Conservation (phyloP, 2,888 invertebrate genomes). For the Diogma glabrata region DNA sequence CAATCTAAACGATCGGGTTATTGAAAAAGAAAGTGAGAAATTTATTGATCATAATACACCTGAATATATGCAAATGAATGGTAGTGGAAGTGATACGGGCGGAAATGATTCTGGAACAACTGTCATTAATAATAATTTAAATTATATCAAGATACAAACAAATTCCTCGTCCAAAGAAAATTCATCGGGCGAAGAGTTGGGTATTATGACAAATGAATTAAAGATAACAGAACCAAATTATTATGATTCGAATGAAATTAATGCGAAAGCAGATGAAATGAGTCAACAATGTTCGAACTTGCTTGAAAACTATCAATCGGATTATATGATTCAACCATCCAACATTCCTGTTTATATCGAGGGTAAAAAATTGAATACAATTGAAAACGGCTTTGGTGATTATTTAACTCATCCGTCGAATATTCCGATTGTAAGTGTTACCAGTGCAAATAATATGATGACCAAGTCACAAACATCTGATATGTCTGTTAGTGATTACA, state of each 20-base stretch:
- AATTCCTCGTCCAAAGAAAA: slow-evolving; percentile 19
- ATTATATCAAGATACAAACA: slow-evolving; percentile 34
- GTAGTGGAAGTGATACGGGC: slow-evolving; percentile 29
- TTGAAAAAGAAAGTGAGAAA: no score
- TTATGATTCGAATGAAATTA: slow-evolving; percentile 34
- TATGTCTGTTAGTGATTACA: slow-evolving; percentile 10
- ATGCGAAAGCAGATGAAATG: slow-evolving; percentile 32
- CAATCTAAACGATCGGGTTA: background rate
- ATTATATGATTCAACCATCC: slow-evolving; percentile 50
- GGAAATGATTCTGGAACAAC: slow-evolving; percentile 29
- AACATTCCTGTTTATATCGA: slow-evolving; percentile 41
- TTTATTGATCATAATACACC: slow-evolving; percentile 18
- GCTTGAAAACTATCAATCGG: slow-evolving; percentile 32
- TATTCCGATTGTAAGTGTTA: slow-evolving; percentile 27
- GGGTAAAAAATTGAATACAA: background rate
- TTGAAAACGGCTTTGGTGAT: slow-evolving; percentile 26
- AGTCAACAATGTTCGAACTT: slow-evolving; percentile 35
- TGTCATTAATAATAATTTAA: slow-evolving; percentile 29
- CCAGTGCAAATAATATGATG: slow-evolving; percentile 12
- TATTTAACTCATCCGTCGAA: slow-evolving; percentile 36
- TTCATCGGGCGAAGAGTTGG: slow-evolving; percentile 26
- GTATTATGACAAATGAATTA: slow-evolving; percentile 31
- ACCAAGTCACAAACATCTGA: background rate
- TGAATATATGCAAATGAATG: slow-evolving; percentile 37
- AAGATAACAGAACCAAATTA: slow-evolving; percentile 35